Percentiles rank a stretch among this genome's conserved stretches.
phyloP scores from a whole-genome alignment of 2,888 invertebrate genomes.

The Caenorhabditis afra region DNA sequence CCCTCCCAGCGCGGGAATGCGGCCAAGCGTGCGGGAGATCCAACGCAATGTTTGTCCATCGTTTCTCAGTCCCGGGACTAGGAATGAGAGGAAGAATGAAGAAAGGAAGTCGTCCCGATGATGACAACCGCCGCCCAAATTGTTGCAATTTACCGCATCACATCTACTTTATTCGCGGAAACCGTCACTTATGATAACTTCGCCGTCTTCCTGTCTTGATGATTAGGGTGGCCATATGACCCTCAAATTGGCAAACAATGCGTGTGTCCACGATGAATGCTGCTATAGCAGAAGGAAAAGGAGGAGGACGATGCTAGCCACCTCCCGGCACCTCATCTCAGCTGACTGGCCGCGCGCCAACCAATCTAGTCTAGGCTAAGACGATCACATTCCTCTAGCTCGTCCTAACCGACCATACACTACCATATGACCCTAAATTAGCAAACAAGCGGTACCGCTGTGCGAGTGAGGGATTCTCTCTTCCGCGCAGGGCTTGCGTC shows the following conservation, averaged over 20 bases:
- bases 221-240: constrained; percentile 32
- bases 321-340: constrained; percentile 57
- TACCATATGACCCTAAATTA: constrained; percentile 57
- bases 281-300: neutral
- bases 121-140: constrained; percentile 23
- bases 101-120: neutral
- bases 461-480: constrained; percentile 1
- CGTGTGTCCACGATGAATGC: constrained; percentile 11
- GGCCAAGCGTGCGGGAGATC: constrained; percentile 54
- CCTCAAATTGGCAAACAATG: constrained; percentile 28
- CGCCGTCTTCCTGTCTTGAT: constrained; percentile 15
- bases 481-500: neutral
- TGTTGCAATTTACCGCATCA: constrained; percentile 40
- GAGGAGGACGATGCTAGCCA: constrained; percentile 35
- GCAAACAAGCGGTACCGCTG: constrained; percentile 45
- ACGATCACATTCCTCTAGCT: constrained; percentile 54
- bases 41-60: constrained; percentile 45
- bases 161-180: constrained; percentile 27
- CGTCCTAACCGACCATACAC: constrained; percentile 27
- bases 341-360: constrained; percentile 53
- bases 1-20: constrained; percentile 56
- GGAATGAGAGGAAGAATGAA: constrained; percentile 11
- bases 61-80: constrained; percentile 31
- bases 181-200: constrained; percentile 31
- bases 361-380: constrained; percentile 30